phyloP scores from a whole-genome alignment of 2,888 invertebrate species.

The Masnerella sp. region DNA sequence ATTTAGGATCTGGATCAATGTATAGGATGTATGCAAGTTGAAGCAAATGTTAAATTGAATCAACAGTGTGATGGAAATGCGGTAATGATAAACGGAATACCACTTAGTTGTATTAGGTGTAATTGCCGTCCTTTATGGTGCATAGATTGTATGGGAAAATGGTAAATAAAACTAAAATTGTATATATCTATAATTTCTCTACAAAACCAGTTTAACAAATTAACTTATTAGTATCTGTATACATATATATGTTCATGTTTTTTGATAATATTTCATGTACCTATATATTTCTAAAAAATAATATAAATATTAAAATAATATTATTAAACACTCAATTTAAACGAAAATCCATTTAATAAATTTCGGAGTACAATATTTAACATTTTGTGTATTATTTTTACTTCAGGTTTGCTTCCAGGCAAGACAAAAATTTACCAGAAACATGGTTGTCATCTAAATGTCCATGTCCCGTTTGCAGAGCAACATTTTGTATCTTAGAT shows the following conservation, averaged over 20 bases:
- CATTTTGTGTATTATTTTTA: background rate
- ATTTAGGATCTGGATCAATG: slow-evolving; percentile 88
- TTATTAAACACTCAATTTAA: slow-evolving; percentile 11
- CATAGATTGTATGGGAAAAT: slow-evolving; percentile 88
- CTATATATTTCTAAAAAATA: too few species aligned
- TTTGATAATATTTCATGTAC: too few species aligned
- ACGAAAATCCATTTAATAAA: too few species aligned
- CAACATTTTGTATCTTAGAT: slow-evolving; percentile 90
- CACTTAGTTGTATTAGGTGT: slow-evolving; percentile 80
- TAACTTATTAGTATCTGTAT: too few species aligned
- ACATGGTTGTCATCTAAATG: slow-evolving; percentile 90
- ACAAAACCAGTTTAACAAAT: too few species aligned
- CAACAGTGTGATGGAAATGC: slow-evolving; percentile 82
- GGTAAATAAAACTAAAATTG: too few species aligned
- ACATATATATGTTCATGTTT: too few species aligned
- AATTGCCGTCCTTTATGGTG: slow-evolving; percentile 95
- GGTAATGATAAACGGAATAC: slow-evolving; percentile 69
- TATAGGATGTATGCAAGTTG: slow-evolving; percentile 91
- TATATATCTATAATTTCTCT: too few species aligned
- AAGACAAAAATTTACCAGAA: slow-evolving; percentile 83
- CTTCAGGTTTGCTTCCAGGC: slow-evolving; percentile 88
- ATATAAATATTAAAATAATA: background rate
- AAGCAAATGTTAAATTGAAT: slow-evolving; percentile 88
- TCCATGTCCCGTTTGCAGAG: slow-evolving; percentile 92
- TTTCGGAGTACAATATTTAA: too few species aligned